Evolutionary conservation across 2,113 vertebrate species (phyloP).

Genomic region (Caretta caretta): DNA sequence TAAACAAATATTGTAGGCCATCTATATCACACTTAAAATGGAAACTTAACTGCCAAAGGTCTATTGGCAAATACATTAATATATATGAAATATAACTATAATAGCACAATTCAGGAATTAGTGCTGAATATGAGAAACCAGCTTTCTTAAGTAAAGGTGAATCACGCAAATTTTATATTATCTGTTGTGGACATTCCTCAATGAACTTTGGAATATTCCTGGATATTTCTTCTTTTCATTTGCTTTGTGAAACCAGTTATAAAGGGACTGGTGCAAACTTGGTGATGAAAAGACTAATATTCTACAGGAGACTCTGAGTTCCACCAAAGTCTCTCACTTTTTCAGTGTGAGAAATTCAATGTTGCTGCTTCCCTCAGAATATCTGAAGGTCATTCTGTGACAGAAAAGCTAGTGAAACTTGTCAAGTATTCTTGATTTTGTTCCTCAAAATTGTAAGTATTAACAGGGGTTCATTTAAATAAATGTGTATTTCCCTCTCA

Average conservation of each 20-base stretch:
- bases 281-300: not conserved
- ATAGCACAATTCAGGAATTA: not conserved
- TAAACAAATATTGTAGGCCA: not conserved
- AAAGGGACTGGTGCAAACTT: not conserved
- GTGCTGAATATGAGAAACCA: not conserved
- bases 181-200: not conserved
- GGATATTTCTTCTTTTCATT: conserved; percentile 10
- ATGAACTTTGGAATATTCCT: not conserved
- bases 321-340: not conserved
- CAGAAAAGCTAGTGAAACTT: not conserved
- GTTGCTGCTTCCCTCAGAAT: not conserved
- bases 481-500: not conserved
- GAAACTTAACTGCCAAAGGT: not conserved
- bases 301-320: not conserved
- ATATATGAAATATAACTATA: not conserved
- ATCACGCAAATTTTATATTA: not conserved
- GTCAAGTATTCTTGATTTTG: not conserved
- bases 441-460: not conserved
- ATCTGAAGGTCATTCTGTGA: not conserved
- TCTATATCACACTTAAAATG: not conserved
- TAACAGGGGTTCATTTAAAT: not conserved
- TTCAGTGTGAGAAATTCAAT: conserved; percentile 1
- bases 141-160: not conserved
- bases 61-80: not conserved
- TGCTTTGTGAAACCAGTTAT: not conserved